Base-by-base conservation (phyloP, 2,888 invertebrate species). In the Schizotus pectinicornis region DNA sequence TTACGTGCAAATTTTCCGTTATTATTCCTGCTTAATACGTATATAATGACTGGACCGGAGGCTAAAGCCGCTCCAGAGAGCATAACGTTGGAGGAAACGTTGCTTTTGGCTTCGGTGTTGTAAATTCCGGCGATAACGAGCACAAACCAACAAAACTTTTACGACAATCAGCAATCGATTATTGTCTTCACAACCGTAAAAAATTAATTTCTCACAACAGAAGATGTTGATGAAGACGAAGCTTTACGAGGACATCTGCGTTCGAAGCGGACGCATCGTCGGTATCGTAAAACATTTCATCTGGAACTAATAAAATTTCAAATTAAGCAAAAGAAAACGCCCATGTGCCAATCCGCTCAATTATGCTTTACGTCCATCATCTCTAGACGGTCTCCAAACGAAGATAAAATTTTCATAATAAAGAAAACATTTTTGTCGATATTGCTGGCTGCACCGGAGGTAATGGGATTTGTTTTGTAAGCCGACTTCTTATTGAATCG, bases 271-370 rank as follows among this genome's bases (percentile, higher is more conserved):
- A 49, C 43, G 43, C 48, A 49, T 47, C 54, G 22, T 41, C 9
- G 54, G 54, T 54, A 47, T 59, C 59, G 61, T 68, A 64, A 69
- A 70, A 62, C 59, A 61, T 63, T 65, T 71, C 68, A 65, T 64
- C 67, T 68, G 69, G 68, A 71, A 69, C 67, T 66, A 69, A 71
- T 73, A 69, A 69, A 70, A 63, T 64, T 63, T 56, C 56, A 61
- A 65, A 67, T 67, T 66, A 62, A 62, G 60, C 56, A 54, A 13
- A 41, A 53, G 56, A 57, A 62, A 64, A 61, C 60, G 57, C 62
- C 61, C 62, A 67, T 62, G 69, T 68, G 65, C 65, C 71, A 73
- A 72, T 72, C 67, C 68, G 65, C 65, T 69, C 70, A 73, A 72
- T 72, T 72, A 69, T 67, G 64, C 64, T 66, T 62, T 63, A 61